Evolutionary conservation across 2,888 invertebrate species (phyloP).

Genomic region (Philhelius pedissequus): DNA sequence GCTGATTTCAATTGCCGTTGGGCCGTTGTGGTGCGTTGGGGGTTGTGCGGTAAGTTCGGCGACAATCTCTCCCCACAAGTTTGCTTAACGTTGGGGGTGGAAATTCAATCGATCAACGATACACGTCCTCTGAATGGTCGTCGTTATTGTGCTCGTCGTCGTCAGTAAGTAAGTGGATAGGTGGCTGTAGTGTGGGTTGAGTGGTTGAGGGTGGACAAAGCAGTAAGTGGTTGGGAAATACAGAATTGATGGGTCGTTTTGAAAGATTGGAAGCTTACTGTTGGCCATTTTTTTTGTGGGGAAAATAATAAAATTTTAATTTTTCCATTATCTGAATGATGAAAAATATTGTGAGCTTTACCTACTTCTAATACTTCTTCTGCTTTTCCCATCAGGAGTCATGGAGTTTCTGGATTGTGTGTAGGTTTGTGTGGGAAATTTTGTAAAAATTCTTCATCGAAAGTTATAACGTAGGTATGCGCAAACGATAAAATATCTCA

Average conservation of each 20-base stretch:
- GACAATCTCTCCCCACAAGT: slow-evolving; percentile 24
- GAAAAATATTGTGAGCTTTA: slow-evolving; percentile 41
- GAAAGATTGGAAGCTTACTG: slow-evolving; percentile 27
- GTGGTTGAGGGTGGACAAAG: slow-evolving; percentile 13
- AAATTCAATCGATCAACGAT: slow-evolving; percentile 67
- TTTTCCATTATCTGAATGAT: slow-evolving; percentile 68
- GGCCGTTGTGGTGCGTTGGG: neutral
- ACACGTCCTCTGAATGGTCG: slow-evolving; percentile 64
- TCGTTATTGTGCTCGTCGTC: slow-evolving; percentile 25
- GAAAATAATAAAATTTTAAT: slow-evolving; percentile 67
- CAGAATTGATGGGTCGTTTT: slow-evolving; percentile 62
- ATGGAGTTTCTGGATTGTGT: neutral
- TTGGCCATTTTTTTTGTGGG: slow-evolving; percentile 47
- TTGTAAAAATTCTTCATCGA: too few species aligned
- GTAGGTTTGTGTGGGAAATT: neutral
- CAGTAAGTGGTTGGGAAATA: slow-evolving; percentile 41
- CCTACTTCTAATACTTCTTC: neutral
- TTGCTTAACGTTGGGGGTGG: slow-evolving; percentile 24
- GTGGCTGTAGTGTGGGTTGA: too few species aligned
- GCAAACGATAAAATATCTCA: slow-evolving; percentile 39
- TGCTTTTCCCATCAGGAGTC: neutral
- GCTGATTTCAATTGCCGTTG: slow-evolving; percentile 19
- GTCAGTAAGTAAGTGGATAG: slow-evolving; percentile 12
- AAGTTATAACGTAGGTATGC: too few species aligned
- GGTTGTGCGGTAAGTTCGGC: slow-evolving; percentile 36